Evolutionary conservation across 2,113 vertebrate species (phyloP), one percentile per base, ranked within the genome.

Genomic region (Microtus ochrogaster): DNA sequence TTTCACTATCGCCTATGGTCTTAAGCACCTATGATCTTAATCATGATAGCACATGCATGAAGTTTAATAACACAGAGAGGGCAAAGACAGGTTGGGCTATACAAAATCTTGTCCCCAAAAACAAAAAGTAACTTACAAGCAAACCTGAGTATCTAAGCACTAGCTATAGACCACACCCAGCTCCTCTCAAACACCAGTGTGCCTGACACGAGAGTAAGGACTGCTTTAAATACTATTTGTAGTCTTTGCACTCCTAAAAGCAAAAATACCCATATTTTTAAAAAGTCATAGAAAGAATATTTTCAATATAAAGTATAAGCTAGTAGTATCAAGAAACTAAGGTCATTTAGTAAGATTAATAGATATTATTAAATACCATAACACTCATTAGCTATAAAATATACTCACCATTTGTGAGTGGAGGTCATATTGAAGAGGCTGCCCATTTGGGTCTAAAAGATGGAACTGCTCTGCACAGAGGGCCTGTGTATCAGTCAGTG

Each of bases 371-470:
- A 85, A 94, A 74, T 26, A 84, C 11, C 0, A 61, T 90, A 86
- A 47, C 39, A 66, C 17, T 86, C 16, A 2, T 66, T 93, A 26
- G 47, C 12, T 95, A 65, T 36, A 91, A 96, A 85, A 87, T 66
- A 68, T 78, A 98, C 98, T 99, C 97, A 99, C 99, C 99, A 99
- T 97, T 16, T 98, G 98, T 0, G 98, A 95, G 93, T 98, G 98
- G 87, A 98, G 98, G 85, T 99, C 98, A 86, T 97, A 99, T 3
- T 97, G 98, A 63, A 99, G 16, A 41, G 98, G 95, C 21, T 98
- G 98, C 58, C 98, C 97, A 6, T 98, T 98, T 96, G 98, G 98
- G 92, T 99, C 98, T 74, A 98, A 73, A 91, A 98, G 93, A 44
- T 97, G 97, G 30, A 98, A 97, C 0, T 98, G 96, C 94, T 98